phyloP scores from a whole-genome alignment of 1,140 invertebrate genomes.

The Psilanteris sp. region DNA sequence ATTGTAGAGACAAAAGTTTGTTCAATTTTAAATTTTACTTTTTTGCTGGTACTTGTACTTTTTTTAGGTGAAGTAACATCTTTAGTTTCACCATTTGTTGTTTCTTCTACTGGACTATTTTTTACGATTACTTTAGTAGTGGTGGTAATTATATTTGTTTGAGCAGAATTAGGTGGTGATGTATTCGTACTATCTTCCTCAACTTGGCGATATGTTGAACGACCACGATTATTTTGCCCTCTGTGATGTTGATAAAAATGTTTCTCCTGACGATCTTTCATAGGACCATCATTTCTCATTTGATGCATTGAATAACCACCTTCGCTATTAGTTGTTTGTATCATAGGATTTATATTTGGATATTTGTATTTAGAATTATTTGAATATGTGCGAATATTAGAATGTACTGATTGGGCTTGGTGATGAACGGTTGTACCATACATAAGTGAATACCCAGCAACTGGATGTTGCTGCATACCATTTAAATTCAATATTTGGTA shows the following conservation, averaged over 20 bases:
- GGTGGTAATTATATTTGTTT: slow-evolving; percentile 68
- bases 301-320: slow-evolving; percentile 4
- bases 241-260: slow-evolving; percentile 3
- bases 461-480: slow-evolving; percentile 63
- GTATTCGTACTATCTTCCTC: slow-evolving; percentile 59
- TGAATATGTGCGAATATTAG: too few species aligned
- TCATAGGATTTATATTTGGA: too few species aligned
- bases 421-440: too few species aligned
- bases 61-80: slow-evolving; percentile 65
- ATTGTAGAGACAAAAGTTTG: slow-evolving; percentile 66
- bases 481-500: slow-evolving; percentile 55
- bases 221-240: slow-evolving; percentile 5
- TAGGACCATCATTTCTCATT: slow-evolving; percentile 10
- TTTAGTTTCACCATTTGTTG: slow-evolving; percentile 14
- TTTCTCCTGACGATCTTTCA: slow-evolving; percentile 51
- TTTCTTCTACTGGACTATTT: slow-evolving; percentile 60
- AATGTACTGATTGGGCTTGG: too few species aligned
- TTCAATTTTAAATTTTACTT: slow-evolving; percentile 70
- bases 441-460: too few species aligned
- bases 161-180: slow-evolving; percentile 8
- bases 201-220: neutral
- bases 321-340: slow-evolving; percentile 63
- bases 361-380: too few species aligned
- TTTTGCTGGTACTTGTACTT: too few species aligned
- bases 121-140: slow-evolving; percentile 60